Conservation (phyloP, 2,888 invertebrate species). For the Drosophila yooni region DNA sequence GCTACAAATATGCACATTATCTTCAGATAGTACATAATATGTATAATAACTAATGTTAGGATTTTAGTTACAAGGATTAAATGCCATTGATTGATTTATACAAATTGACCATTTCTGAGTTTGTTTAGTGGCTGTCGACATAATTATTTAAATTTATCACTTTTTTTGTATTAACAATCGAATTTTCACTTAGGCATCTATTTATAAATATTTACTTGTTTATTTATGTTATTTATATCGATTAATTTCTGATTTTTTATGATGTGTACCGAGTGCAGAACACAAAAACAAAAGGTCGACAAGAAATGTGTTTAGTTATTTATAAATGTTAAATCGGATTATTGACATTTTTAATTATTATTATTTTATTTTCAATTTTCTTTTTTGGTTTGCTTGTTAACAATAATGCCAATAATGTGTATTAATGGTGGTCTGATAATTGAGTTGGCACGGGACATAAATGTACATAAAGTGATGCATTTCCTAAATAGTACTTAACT, state of each 20-base stretch:
- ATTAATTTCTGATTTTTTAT: slow-evolving; percentile 23
- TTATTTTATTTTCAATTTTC: not conserved
- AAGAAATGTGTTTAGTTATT: slow-evolving; percentile 60
- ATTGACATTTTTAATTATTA: slow-evolving; percentile 7
- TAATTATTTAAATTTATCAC: slow-evolving; percentile 17
- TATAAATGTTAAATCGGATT: slow-evolving; percentile 53
- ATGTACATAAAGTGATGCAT: slow-evolving; percentile 35
- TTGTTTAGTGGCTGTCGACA: slow-evolving; percentile 7
- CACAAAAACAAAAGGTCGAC: slow-evolving; percentile 67
- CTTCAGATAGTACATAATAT: slow-evolving; percentile 2
- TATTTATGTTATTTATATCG: slow-evolving; percentile 23
- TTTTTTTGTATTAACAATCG: slow-evolving; percentile 35
- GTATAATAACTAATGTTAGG: slow-evolving; percentile 20
- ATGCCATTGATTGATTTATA: slow-evolving; percentile 12
- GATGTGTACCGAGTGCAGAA: slow-evolving; percentile 52
- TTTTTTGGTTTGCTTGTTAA: not conserved
- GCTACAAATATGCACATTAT: slow-evolving; percentile 36
- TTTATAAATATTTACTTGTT: slow-evolving; percentile 38
- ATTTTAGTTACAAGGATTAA: slow-evolving; percentile 55
- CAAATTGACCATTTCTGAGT: slow-evolving; percentile 9
- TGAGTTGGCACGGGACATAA: slow-evolving; percentile 32
- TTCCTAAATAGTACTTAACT: slow-evolving; percentile 29
- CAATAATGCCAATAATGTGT: not conserved
- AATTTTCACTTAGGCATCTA: slow-evolving; percentile 43
- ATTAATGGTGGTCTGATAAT: slow-evolving; percentile 6